Evolutionary conservation across 2,113 vertebrate genomes (phyloP).

Genomic region (Lycaon pictus): DNA sequence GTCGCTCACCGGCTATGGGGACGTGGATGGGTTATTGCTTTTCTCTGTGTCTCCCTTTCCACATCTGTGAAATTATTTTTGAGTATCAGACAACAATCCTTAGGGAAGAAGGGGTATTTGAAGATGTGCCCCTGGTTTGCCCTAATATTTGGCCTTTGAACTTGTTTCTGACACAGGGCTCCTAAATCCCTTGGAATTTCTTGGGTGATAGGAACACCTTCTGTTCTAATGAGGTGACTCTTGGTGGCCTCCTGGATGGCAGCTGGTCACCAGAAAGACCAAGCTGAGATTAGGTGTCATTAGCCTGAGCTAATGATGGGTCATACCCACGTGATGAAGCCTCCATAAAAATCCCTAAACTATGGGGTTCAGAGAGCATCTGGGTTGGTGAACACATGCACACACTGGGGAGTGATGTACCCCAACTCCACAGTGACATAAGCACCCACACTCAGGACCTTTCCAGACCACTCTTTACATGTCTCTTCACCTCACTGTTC

Average conservation of each 20-base stretch:
- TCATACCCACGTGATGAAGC: neutral
- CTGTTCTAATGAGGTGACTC: neutral
- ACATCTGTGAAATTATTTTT: neutral
- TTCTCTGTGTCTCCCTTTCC: neutral
- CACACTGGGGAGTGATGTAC: fast-evolving
- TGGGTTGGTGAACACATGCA: neutral
- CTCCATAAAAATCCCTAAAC: neutral
- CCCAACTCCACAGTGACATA: neutral
- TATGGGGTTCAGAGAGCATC: neutral
- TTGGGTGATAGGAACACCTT: neutral
- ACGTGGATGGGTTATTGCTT: neutral
- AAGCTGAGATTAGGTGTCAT: neutral
- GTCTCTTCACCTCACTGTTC: neutral
- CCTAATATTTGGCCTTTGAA: neutral
- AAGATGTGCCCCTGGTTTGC: neutral
- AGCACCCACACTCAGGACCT: neutral
- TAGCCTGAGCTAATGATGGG: neutral
- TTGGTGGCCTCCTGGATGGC: neutral
- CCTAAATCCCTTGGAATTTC: neutral
- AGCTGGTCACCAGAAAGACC: neutral
- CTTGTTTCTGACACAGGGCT: neutral
- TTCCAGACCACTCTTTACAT: neutral
- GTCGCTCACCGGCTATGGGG: neutral
- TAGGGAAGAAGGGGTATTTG: neutral
- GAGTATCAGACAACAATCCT: neutral